Evolutionary conservation across 2,888 invertebrate species (phyloP).

Genomic region (Philereme vetulata): DNA sequence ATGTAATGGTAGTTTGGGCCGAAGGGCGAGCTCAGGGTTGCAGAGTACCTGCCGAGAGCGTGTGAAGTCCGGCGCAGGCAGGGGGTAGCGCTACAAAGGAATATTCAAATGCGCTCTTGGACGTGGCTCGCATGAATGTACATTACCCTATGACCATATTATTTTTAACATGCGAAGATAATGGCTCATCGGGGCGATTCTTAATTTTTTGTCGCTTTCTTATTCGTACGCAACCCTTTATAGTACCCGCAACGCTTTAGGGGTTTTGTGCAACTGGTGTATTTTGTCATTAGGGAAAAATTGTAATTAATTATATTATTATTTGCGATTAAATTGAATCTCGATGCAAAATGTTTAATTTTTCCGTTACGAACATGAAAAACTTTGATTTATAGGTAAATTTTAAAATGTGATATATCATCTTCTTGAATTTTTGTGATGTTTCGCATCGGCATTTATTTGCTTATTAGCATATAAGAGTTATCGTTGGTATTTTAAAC

Average conservation of each 20-base stretch:
- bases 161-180: slow-evolving; percentile 82
- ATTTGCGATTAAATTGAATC: slow-evolving; percentile 34
- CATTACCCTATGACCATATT: slow-evolving; percentile 83
- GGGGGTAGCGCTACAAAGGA: slow-evolving; percentile 65
- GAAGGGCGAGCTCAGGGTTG: slow-evolving; percentile 44
- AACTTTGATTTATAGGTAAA: not conserved
- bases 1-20: slow-evolving; percentile 31
- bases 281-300: slow-evolving; percentile 73
- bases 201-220: slow-evolving; percentile 80
- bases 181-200: slow-evolving; percentile 83
- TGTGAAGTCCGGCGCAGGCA: slow-evolving; percentile 81
- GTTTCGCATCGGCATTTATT: slow-evolving; percentile 10
- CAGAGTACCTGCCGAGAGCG: slow-evolving; percentile 66
- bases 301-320: slow-evolving; percentile 50
- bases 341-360: slow-evolving; percentile 8
- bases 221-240: slow-evolving; percentile 67
- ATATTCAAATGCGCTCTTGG: slow-evolving; percentile 83
- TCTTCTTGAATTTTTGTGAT: not conserved
- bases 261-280: slow-evolving; percentile 75
- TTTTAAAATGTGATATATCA: not conserved
- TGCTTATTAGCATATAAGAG: slow-evolving; percentile 1
- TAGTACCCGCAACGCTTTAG: slow-evolving; percentile 76
- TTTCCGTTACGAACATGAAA: slow-evolving; percentile 13
- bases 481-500: slow-evolving; percentile 5
- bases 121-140: slow-evolving; percentile 79